Base-by-base conservation (phyloP, 1,140 invertebrate species). In the Chrysomallon squamiferum region DNA sequence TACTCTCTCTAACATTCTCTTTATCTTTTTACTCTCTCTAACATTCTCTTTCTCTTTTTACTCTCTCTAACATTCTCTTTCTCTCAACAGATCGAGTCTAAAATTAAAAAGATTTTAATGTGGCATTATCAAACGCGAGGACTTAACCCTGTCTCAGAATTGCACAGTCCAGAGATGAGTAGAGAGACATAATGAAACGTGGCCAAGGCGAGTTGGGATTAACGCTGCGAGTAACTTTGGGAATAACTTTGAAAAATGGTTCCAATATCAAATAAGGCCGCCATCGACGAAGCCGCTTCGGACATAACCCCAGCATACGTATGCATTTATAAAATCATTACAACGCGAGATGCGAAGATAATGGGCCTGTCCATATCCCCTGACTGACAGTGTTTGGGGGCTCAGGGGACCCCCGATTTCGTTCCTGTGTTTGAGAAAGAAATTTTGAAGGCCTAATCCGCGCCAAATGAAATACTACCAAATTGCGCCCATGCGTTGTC, bases 321-420 rank as follows among this genome's bases (percentile, higher is more conserved):
- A 38, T n/a, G 32, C 33, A 38, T 59, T 59, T 59, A 59, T 59
- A 41, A 59, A 59, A 59, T 43, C 58, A 59, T 59, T 59, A 59
- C 20, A 18, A 59, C 3, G 20, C 22, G 33, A 41, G 41, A 59
- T 18, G 22, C 22, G 13, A 22, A n/a, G 33, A n/a, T 43, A 59
- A 59, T 43, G 58, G 38, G 58, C 22, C 30, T 25, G 35, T 54
- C 22, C 22, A 59, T 59, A 38, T 43, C n/a, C 32, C 18, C 5
- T n/a, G 15, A 20, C 15, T 33, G 58, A 59, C 58, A 25, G 58
- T 6, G 30, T 25, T 2, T 33, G 2, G 22, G 20, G 32, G 25
- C 38, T 43, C 38, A 22, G 25, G 58, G 58, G 56, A 58, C 33
- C 20, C 27, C n/a, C 32, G 33, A 20, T 43, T 59, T 43, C 32